Base-by-base conservation (phyloP, 1,140 invertebrate genomes). In the Hesperophylax magnus region DNA sequence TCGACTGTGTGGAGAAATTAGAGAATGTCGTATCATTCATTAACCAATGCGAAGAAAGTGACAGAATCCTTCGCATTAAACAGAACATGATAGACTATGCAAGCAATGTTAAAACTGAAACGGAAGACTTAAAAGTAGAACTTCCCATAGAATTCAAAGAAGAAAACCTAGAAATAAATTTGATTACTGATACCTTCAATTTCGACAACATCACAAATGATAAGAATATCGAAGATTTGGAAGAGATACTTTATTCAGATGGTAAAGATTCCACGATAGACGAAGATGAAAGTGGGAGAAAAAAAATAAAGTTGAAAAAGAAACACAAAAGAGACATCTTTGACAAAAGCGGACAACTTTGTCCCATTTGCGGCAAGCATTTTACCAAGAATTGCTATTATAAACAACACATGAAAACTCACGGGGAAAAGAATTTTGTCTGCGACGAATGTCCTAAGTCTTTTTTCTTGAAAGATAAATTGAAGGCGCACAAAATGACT, bases 361-460 rank as follows among this genome's bases (percentile, higher is more conserved):
- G 76, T 65, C 39, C 58, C 7, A 17, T 77, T 27, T 77, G 76
- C 24, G 76, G 76, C 7, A 77, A 77, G 53, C 58, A 65, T 52
- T 77, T 52, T 53, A 31, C 31, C 2, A 77, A 65, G 17, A 77
- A 67, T 20, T 52, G 9, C 15, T n/a, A 53, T 27, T 77, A 47
- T 17, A 15, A 53, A 17, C 76, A 65, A 24, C 76, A 77, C 20
- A 63, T 77, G 61, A 34, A 77, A 52, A 77, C 61, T 18, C 77
- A 79, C 54, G 61, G 61, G 5, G 58, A 58, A 54, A 79, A 54
- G 14, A 53, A 18, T n/a, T 79, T 53, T 58, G 20, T 60, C 9
- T 79, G 63, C 20, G 53, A 79, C 18, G 47, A 65, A 58, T 79
- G 77, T 39, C 58, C 77, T 9, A 79, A 79, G 34, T 27, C 65